These are phyloP conservation scores for Chiropotes sagulatus DNA, from an alignment of 2,797 vertebrate species.

Conservation along the genomic window DNA sequence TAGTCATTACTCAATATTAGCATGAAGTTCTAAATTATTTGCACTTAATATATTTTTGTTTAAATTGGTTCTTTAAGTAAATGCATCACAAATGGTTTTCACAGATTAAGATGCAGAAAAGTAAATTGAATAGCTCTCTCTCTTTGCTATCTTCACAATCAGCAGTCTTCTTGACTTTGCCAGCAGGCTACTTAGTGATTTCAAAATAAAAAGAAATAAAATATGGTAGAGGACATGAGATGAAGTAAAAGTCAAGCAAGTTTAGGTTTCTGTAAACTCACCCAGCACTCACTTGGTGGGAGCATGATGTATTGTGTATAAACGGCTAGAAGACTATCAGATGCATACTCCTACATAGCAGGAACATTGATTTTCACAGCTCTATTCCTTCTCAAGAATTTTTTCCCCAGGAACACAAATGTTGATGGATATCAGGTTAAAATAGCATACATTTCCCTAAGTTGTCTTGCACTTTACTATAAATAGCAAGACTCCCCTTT, in stretches of 20 bases:
- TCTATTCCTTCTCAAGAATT: constrained; percentile 17
- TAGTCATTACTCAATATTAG: constrained; percentile 1
- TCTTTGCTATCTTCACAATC: neutral
- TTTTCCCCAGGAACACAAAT: neutral
- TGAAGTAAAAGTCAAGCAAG: constrained; percentile 68
- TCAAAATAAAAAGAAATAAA: constrained; percentile 66
- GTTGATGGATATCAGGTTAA: neutral
- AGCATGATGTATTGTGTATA: neutral
- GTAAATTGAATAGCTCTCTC: constrained; percentile 20
- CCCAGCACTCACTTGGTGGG: constrained; percentile 57
- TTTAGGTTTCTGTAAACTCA: constrained; percentile 72
- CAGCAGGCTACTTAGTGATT: constrained; percentile 48
- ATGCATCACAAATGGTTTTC: neutral
- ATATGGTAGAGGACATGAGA: constrained; percentile 44
- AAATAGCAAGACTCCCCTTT: neutral
- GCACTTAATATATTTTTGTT: constrained; percentile 40
- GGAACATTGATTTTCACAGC: constrained; percentile 32
- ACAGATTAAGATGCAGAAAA: neutral
- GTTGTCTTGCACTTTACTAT: neutral
- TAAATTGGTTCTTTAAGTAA: constrained; percentile 49
- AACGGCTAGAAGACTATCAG: constrained; percentile 40
- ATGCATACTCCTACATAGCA: neutral
- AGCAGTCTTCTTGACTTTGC: constrained; percentile 1
- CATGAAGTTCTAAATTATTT: neutral
- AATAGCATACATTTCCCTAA: neutral